Evolutionary conservation across 1,140 invertebrate species (phyloP).

Genomic region (Periplaneta americana): DNA sequence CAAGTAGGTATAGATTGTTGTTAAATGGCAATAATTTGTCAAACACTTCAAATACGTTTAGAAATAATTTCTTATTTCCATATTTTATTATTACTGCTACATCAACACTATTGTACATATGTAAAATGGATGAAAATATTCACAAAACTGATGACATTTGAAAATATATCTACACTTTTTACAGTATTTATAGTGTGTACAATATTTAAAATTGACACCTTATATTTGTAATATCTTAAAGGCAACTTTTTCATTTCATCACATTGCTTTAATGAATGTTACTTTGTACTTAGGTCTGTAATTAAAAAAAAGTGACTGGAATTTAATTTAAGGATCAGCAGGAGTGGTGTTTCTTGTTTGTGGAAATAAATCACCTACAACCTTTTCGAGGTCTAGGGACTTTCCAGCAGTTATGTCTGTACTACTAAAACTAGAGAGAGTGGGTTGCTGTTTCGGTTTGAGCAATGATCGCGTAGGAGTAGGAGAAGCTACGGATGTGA

Average conservation of each 20-base stretch:
- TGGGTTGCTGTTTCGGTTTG: not conserved
- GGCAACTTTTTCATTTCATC: not conserved
- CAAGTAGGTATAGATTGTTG: too few relatives aligned
- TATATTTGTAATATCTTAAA: not conserved
- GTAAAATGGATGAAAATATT: not conserved
- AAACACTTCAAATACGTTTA: not conserved
- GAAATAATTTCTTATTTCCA: not conserved
- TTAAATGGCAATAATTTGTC: too few relatives aligned
- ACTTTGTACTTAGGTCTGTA: not conserved
- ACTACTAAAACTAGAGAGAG: not conserved
- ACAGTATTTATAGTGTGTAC: not conserved
- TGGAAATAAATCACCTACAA: constrained; percentile 5
- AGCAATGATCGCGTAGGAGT: not conserved
- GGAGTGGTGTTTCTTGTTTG: not conserved
- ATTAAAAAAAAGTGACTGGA: not conserved
- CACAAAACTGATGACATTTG: not conserved
- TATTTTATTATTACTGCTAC: not conserved
- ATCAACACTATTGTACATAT: not conserved
- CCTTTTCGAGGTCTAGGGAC: not conserved
- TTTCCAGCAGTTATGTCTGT: not conserved
- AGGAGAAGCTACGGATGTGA: not conserved
- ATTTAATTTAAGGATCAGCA: not conserved
- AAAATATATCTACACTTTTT: not conserved
- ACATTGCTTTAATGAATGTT: not conserved
- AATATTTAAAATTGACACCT: not conserved